Conservation (phyloP, 2,797 vertebrate genomes). For the Chloroceryle inda region DNA sequence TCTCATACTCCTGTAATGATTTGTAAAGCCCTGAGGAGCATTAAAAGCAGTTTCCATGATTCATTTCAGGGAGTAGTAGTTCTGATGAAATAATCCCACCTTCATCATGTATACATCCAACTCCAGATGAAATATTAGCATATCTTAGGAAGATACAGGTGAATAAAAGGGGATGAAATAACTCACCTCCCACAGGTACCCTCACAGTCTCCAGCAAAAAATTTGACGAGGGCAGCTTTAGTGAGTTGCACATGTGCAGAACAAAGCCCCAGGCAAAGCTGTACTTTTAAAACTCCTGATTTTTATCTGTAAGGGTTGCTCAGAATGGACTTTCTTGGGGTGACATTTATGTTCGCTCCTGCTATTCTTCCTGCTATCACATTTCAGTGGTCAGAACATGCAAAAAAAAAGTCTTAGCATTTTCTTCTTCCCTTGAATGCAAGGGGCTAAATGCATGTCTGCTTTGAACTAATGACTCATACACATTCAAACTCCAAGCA, state of each 20-base stretch:
- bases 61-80: not conserved
- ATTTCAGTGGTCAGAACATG: not conserved
- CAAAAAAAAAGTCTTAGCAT: not conserved
- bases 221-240: not conserved
- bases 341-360: not conserved
- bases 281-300: not conserved
- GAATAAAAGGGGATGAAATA: not conserved
- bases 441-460: not conserved
- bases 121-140: not conserved
- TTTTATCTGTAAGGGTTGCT: not conserved
- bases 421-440: not conserved
- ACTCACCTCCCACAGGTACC: fast-evolving
- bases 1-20: not conserved
- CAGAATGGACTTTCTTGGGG: not conserved
- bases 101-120: not conserved
- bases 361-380: not conserved
- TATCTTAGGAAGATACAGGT: not conserved
- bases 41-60: not conserved
- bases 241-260: not conserved
- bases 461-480: not conserved
- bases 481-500: not conserved
- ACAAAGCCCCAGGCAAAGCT: not conserved
- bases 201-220: not conserved
- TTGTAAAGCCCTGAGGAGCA: not conserved
- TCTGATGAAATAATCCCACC: not conserved